Evolutionary conservation across 2,797 vertebrate species (phyloP).

Genomic region (Simalia tracyae): DNA sequence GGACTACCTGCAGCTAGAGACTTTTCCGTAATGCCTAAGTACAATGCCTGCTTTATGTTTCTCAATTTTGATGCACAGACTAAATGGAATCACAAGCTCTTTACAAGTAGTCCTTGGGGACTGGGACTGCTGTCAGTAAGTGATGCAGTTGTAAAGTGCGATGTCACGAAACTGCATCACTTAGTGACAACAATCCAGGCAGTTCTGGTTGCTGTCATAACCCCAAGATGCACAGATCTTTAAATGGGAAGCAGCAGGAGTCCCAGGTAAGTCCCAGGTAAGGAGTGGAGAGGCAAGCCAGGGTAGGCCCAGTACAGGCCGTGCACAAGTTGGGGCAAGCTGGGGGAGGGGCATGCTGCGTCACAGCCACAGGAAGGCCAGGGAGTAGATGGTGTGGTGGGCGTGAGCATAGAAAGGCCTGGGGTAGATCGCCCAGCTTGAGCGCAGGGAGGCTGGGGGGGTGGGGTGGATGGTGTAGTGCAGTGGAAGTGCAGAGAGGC

Average conservation of each 20-base stretch:
- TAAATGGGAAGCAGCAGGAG: not conserved
- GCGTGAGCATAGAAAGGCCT: too few species aligned
- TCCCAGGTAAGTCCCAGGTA: not conserved
- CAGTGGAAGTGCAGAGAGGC: not conserved
- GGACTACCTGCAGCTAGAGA: not conserved
- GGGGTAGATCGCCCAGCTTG: too few species aligned
- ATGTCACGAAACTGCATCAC: not conserved
- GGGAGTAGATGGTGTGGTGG: too few species aligned
- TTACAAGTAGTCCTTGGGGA: not conserved
- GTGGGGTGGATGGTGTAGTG: too few species aligned
- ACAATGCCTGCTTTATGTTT: not conserved
- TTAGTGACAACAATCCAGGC: not conserved
- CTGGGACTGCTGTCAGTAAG: not conserved
- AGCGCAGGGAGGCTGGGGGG: too few species aligned
- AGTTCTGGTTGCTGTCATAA: not conserved
- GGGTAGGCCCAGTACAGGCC: not conserved
- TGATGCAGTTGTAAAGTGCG: not conserved
- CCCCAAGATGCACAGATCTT: not conserved
- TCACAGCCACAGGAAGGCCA: too few species aligned
- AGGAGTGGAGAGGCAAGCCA: not conserved
- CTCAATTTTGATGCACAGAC: not conserved
- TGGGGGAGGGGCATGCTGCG: not conserved
- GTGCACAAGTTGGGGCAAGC: not conserved
- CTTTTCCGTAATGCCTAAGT: not conserved
- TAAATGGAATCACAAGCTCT: not conserved